Evolutionary conservation across 2,797 vertebrate genomes (phyloP).

Genomic region (Rhinoraja longicauda): DNA sequence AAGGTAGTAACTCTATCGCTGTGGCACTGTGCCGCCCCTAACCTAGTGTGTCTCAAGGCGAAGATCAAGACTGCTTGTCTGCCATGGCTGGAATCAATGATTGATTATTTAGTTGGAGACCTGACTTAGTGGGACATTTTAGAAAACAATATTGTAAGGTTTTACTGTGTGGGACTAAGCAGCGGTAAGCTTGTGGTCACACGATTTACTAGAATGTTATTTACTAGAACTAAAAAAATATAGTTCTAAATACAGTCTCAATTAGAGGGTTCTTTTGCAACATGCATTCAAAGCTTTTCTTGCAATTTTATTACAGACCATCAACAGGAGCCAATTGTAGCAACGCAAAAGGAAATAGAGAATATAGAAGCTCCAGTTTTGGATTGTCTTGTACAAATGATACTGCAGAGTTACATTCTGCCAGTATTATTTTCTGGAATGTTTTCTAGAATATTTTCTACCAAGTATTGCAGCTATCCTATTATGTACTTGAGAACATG

Average conservation of each 20-base stretch:
- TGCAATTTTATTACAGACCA: neutral
- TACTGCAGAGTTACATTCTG: neutral
- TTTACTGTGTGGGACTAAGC: neutral
- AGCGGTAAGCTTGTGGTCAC: neutral
- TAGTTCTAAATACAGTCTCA: neutral
- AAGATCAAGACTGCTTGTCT: neutral
- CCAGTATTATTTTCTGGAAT: neutral
- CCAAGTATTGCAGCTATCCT: neutral
- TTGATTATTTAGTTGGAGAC: neutral
- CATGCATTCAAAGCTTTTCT: neutral
- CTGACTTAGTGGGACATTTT: neutral
- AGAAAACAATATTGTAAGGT: neutral
- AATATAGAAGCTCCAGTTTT: neutral
- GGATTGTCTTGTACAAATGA: neutral
- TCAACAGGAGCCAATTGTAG: neutral
- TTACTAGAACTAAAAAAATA: neutral
- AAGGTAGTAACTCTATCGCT: no score
- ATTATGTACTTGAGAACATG: neutral
- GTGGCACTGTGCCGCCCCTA: neutral
- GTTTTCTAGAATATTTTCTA: neutral
- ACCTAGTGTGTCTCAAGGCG: neutral
- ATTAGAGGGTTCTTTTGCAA: neutral
- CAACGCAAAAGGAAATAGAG: no score
- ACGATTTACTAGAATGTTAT: neutral
- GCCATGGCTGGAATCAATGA: neutral